Conservation (phyloP, 2,113 vertebrate species). For the Forbesichthys agassizii region DNA sequence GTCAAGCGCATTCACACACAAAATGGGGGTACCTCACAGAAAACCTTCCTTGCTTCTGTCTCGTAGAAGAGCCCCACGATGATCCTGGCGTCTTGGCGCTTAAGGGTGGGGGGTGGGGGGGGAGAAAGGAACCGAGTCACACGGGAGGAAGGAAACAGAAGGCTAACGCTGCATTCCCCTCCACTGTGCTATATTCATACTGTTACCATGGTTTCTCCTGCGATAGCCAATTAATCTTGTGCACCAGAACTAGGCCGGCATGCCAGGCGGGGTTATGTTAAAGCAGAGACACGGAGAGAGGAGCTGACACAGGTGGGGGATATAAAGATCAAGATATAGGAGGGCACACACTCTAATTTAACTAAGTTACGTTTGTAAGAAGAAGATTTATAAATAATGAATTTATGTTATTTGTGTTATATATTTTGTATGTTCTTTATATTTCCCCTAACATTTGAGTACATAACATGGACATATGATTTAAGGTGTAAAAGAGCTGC, state of each 20-base stretch:
- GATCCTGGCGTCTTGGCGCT: conserved; percentile 94
- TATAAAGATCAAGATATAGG: not conserved
- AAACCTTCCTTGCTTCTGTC: conserved; percentile 93
- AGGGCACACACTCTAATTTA: not conserved
- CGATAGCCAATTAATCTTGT: conserved; percentile 58
- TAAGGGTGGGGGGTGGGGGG: too few species aligned
- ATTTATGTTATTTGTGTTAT: too few species aligned
- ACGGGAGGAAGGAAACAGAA: not conserved
- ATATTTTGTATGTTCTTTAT: too few species aligned
- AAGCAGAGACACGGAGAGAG: conserved; percentile 2
- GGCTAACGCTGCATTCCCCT: conserved; percentile 17
- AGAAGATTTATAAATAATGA: too few species aligned
- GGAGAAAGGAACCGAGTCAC: conserved; percentile 10
- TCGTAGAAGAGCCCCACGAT: conserved; percentile 97
- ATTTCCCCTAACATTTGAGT: too few species aligned
- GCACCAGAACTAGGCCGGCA: conserved; percentile 51
- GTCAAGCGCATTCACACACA: not conserved
- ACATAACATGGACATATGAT: too few species aligned
- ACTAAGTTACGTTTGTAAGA: too few species aligned
- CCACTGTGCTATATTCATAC: conserved; percentile 33
- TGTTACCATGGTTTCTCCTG: conserved; percentile 55
- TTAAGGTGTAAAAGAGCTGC: too few species aligned
- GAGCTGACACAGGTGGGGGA: not conserved
- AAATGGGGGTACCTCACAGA: conserved; percentile 84
- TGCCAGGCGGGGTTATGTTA: conserved; percentile 29